Conservation (phyloP, 1,140 invertebrate genomes). For the Dendroctonus ponderosae region DNA sequence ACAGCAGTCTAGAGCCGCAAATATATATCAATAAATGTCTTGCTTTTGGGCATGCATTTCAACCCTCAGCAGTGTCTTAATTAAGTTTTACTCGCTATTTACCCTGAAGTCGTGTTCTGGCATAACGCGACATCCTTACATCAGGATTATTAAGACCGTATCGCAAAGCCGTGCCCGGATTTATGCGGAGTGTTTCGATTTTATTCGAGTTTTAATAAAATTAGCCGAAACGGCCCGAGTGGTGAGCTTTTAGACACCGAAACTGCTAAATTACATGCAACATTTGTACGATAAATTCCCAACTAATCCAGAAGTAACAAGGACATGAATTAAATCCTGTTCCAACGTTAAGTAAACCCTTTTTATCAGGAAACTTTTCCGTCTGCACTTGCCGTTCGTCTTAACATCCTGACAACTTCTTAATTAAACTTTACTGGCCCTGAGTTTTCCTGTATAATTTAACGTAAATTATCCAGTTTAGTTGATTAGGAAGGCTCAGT, state of each 20-base stretch:
- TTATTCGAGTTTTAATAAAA: too few relatives aligned
- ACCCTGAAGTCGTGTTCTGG: background rate
- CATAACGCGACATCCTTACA: background rate
- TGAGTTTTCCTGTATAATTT: slow-evolving; percentile 11
- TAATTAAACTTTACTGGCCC: slow-evolving; percentile 13
- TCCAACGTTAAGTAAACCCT: background rate
- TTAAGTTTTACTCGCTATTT: slow-evolving; percentile 9
- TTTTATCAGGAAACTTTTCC: background rate
- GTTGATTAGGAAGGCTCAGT: background rate
- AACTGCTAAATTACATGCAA: too few relatives aligned
- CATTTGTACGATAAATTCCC: too few relatives aligned
- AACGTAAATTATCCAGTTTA: slow-evolving; percentile 1
- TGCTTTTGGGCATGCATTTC: background rate
- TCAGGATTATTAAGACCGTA: too few relatives aligned
- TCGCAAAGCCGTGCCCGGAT: too few relatives aligned
- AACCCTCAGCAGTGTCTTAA: slow-evolving; percentile 7
- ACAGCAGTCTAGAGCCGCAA: too few relatives aligned
- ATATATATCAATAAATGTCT: too few relatives aligned
- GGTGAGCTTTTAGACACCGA: too few relatives aligned
- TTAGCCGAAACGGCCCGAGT: too few relatives aligned
- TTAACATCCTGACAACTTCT: slow-evolving; percentile 7
- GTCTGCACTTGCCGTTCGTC: slow-evolving; percentile 1
- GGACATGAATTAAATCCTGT: background rate
- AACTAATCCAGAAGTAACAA: background rate
- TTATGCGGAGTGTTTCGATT: too few relatives aligned